Evolutionary conservation across 2,888 invertebrate species (phyloP).

Genomic region (Eurois occulta): DNA sequence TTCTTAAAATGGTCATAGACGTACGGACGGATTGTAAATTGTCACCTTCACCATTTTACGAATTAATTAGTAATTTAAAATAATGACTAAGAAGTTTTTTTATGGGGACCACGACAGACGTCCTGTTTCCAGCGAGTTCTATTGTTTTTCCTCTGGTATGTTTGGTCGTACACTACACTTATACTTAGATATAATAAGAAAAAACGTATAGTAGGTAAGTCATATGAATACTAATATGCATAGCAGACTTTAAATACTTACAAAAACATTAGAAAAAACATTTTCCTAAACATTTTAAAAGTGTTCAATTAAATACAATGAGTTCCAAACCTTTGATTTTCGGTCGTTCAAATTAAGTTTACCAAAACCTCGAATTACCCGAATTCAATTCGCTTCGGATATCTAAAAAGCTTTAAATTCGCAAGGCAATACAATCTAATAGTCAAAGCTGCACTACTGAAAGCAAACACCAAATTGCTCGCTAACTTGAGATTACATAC

Average conservation of each 20-base stretch:
- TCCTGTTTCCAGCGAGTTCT: no score
- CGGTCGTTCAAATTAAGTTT: background rate
- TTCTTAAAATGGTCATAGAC: no score
- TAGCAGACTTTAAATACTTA: background rate
- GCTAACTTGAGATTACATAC: constrained; percentile 85
- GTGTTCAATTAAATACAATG: background rate
- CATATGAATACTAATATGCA: background rate
- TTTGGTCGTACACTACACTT: no score
- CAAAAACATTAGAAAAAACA: background rate
- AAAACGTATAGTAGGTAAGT: background rate
- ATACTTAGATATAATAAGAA: background rate
- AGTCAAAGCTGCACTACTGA: constrained; percentile 81
- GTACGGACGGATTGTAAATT: no score
- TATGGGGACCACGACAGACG: no score
- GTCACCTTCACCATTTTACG: no score
- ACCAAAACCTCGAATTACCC: background rate
- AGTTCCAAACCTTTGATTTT: background rate
- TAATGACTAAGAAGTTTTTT: no score
- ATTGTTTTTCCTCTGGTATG: no score
- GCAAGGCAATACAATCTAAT: constrained; percentile 73
- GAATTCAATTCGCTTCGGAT: constrained; percentile 29
- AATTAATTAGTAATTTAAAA: no score
- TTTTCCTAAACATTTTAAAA: background rate
- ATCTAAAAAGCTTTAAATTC: constrained; percentile 65
- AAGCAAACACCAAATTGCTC: constrained; percentile 88